These are phyloP conservation scores for Siderastrea radians DNA, from an alignment of 92 coral and sea anemone genomes.

Conservation along the genomic window DNA sequence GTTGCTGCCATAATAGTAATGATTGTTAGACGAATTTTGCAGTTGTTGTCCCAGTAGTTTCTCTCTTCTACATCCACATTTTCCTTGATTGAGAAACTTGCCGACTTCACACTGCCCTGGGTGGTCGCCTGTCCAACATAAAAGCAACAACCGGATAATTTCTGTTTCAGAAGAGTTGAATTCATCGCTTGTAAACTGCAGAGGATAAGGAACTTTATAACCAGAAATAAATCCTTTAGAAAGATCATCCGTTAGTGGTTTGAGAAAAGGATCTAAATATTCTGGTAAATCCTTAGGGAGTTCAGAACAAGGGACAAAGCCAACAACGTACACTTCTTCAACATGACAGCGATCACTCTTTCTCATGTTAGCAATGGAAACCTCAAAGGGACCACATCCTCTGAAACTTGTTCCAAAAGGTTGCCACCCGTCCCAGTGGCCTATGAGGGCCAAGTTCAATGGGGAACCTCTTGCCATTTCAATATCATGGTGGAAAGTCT, in stretches of 20 bases:
- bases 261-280: slow-evolving; percentile 58
- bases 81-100: slow-evolving; percentile 77
- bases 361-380: slow-evolving; percentile 67
- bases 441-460: slow-evolving; percentile 70
- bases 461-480: slow-evolving; percentile 57
- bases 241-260: slow-evolving; percentile 67
- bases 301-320: slow-evolving; percentile 64
- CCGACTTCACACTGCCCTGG: slow-evolving; percentile 86
- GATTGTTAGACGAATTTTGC: slow-evolving; percentile 64
- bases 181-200: slow-evolving; percentile 13
- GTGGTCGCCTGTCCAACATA: slow-evolving; percentile 80
- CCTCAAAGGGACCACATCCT: slow-evolving; percentile 74
- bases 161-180: slow-evolving; percentile 31
- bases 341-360: slow-evolving; percentile 69
- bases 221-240: slow-evolving; percentile 66
- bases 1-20: slow-evolving; percentile 77
- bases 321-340: slow-evolving; percentile 71
- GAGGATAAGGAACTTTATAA: slow-evolving; percentile 37
- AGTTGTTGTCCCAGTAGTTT: slow-evolving; percentile 72
- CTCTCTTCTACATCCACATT: slow-evolving; percentile 77
- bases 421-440: slow-evolving; percentile 86
- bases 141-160: slow-evolving; percentile 58
- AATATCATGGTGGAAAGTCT: slow-evolving; percentile 56
- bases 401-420: slow-evolving; percentile 76
- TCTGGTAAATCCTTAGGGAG: slow-evolving; percentile 59